These are phyloP conservation scores for Cossypha dichroa DNA, from an alignment of 2,797 vertebrate genomes.

Conservation along the genomic window DNA sequence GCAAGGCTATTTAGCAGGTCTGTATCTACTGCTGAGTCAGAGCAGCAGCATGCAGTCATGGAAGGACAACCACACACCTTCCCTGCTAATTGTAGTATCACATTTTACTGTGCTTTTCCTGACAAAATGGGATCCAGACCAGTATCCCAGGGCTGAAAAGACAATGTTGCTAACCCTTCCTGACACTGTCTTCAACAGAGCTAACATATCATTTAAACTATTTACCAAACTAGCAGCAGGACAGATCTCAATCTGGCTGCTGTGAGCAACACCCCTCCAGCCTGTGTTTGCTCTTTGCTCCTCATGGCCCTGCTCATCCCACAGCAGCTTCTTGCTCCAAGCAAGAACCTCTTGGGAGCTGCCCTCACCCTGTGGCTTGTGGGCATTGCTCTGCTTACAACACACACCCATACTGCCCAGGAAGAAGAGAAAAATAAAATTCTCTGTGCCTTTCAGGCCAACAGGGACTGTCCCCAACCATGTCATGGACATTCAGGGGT, in stretches of 20 bases:
- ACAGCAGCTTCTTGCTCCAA: background rate
- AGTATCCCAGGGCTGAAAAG: background rate
- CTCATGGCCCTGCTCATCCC: background rate
- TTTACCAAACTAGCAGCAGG: slow-evolving; percentile 4
- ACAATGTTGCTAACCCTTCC: slow-evolving; percentile 3
- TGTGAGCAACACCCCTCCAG: background rate
- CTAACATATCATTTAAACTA: background rate
- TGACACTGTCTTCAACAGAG: background rate
- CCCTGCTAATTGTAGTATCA: background rate
- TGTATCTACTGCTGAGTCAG: background rate
- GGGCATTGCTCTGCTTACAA: background rate
- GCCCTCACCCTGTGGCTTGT: background rate
- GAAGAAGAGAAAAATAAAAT: background rate
- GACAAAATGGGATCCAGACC: background rate
- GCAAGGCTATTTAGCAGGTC: background rate
- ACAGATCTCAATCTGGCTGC: background rate
- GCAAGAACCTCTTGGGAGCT: background rate
- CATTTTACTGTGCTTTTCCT: background rate
- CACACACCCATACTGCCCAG: background rate
- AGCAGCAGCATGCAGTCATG: fast-evolving
- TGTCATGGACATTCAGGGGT: fast-evolving
- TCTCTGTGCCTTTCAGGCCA: background rate
- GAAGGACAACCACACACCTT: background rate
- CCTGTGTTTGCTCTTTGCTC: background rate
- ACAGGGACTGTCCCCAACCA: background rate